Conservation (phyloP, 2,888 invertebrate genomes). For the Ectemnius lituratus region DNA sequence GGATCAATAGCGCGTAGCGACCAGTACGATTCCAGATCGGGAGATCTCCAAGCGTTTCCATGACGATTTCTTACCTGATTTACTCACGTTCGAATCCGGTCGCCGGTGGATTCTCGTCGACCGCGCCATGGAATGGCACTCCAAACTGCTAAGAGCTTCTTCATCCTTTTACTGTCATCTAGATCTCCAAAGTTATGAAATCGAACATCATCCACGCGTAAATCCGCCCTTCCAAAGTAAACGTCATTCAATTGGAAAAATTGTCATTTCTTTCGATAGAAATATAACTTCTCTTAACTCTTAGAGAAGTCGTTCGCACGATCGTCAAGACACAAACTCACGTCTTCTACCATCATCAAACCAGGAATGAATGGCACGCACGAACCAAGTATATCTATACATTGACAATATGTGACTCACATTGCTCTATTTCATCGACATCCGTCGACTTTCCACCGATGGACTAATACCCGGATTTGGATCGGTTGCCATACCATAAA, state of each 20-base stretch:
- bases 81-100: conserved; percentile 28
- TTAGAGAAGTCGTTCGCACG: conserved; percentile 16
- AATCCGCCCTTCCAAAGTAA: not conserved
- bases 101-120: not conserved
- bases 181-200: conserved; percentile 9
- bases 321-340: conserved; percentile 5
- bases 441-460: conserved; percentile 46
- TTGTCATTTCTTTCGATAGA: conserved; percentile 20
- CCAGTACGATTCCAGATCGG: conserved; percentile 27
- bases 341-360: no score
- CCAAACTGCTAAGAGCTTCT: conserved; percentile 13
- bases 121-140: conserved; percentile 9
- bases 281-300: conserved; percentile 29
- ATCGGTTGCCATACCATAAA: conserved; percentile 32
- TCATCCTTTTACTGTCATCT: conserved; percentile 2
- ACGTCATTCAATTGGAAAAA: conserved; percentile 7
- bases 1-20: conserved; percentile 17
- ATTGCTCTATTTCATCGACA: conserved; percentile 21
- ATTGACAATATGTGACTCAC: conserved; percentile 15
- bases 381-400: not conserved
- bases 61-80: conserved; percentile 36
- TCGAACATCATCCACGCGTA: not conserved
- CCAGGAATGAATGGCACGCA: not conserved
- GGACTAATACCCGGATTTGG: conserved; percentile 50
- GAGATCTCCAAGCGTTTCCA: conserved; percentile 29